Evolutionary conservation across 2,888 invertebrate species (phyloP).

Genomic region (Patella depressa): DNA sequence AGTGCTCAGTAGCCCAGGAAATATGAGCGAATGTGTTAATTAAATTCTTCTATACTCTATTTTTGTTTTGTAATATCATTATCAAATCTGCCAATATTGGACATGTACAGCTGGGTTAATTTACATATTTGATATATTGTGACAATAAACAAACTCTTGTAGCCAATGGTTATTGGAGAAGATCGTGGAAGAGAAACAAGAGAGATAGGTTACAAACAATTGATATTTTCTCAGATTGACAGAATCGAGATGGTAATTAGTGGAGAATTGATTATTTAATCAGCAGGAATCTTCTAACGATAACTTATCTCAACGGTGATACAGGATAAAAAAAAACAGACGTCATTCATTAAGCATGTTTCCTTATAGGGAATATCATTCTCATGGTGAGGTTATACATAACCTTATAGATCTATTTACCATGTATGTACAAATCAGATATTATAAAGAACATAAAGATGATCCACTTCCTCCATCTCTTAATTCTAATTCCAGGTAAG

Average conservation of each 20-base stretch:
- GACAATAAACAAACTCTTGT: too few species aligned
- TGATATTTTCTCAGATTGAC: background rate
- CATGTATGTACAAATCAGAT: slow-evolving; percentile 30
- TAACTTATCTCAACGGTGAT: background rate
- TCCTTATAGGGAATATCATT: slow-evolving; percentile 8
- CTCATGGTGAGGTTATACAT: slow-evolving; percentile 24
- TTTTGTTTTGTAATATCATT: too few species aligned
- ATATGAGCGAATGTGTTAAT: too few species aligned
- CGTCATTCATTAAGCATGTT: background rate
- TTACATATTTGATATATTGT: too few species aligned
- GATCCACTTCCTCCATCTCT: background rate
- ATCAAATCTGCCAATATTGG: too few species aligned
- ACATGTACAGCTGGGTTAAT: too few species aligned
- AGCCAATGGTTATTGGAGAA: too few species aligned
- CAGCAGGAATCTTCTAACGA: background rate
- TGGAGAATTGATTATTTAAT: slow-evolving; percentile 6
- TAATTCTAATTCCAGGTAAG: slow-evolving; percentile 5
- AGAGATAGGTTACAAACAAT: too few species aligned
- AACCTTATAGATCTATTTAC: slow-evolving; percentile 25
- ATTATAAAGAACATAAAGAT: slow-evolving; percentile 21
- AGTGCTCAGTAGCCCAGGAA: too few species aligned
- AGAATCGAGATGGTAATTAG: slow-evolving; percentile 2
- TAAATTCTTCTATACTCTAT: too few species aligned
- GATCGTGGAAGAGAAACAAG: too few species aligned
- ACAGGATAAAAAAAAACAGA: background rate